phyloP scores from a whole-genome alignment of 2,888 invertebrate genomes.

The Allacma fusca region DNA sequence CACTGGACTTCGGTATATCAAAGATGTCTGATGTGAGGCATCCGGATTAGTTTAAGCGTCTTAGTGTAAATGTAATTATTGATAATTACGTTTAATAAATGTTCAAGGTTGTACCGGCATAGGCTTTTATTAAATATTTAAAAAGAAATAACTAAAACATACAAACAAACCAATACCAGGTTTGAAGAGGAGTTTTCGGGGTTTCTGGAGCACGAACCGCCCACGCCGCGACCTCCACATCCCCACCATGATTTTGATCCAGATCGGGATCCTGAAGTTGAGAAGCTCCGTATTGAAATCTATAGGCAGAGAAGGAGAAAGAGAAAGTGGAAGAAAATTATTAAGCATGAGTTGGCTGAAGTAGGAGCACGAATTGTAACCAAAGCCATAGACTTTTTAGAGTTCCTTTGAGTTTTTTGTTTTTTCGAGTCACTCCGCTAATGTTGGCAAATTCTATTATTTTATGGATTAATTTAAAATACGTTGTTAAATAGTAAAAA shows the following conservation, averaged over 20 bases:
- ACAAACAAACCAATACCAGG: constrained; percentile 31
- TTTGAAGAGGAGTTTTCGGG: constrained; percentile 43
- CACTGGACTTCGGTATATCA: too few relatives aligned
- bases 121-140: too few relatives aligned
- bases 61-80: too few relatives aligned
- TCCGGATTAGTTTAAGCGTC: too few relatives aligned
- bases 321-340: constrained; percentile 61
- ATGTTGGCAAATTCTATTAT: too few relatives aligned
- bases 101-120: too few relatives aligned
- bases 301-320: constrained; percentile 57
- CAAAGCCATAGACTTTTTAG: constrained; percentile 59
- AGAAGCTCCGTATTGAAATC: constrained; percentile 59
- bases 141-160: constrained; percentile 12
- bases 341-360: constrained; percentile 59
- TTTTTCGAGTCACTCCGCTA: too few relatives aligned
- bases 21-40: too few relatives aligned
- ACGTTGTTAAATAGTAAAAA: too few relatives aligned
- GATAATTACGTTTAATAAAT: too few relatives aligned
- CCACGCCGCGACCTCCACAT: constrained; percentile 42
- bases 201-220: constrained; percentile 39
- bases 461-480: too few relatives aligned
- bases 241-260: constrained; percentile 60
- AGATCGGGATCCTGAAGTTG: constrained; percentile 60
- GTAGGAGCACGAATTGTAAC: constrained; percentile 57
- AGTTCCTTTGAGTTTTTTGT: constrained; percentile 54